Percentiles rank a stretch among this genome's conserved stretches.
Evolutionary conservation across 1,140 invertebrate genomes (phyloP).

Genomic region (Probaryconus sp.): DNA sequence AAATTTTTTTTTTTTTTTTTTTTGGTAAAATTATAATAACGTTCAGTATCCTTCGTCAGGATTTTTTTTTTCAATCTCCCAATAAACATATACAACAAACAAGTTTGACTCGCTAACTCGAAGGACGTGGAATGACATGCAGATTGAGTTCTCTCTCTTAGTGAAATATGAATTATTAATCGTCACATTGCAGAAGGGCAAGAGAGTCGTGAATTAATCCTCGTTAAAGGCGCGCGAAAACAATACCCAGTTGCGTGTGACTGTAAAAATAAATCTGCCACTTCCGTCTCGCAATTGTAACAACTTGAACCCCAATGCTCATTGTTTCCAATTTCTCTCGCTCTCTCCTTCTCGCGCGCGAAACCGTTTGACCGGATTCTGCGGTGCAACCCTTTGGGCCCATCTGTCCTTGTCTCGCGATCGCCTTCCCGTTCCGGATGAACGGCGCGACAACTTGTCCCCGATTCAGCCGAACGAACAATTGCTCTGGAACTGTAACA

Average conservation of each 20-base stretch:
- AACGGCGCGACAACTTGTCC: constrained; percentile 39
- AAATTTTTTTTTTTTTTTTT: no score
- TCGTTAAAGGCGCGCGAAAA: constrained; percentile 63
- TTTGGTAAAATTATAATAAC: no score
- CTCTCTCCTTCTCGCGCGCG: constrained; percentile 55
- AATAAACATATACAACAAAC: constrained; percentile 4
- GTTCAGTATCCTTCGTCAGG: no score
- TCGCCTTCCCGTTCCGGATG: constrained; percentile 4
- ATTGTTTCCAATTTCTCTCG: constrained; percentile 67
- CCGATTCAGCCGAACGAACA: constrained; percentile 47
- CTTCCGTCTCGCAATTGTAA: constrained; percentile 65
- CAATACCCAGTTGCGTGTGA: constrained; percentile 62
- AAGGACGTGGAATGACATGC: constrained; percentile 8
- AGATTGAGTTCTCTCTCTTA: constrained; percentile 27
- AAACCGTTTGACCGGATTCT: constrained; percentile 70
- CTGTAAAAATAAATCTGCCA: constrained; percentile 67
- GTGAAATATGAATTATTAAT: constrained; percentile 43
- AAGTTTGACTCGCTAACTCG: constrained; percentile 12
- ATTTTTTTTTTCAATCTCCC: background rate
- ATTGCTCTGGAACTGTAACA: constrained; percentile 48
- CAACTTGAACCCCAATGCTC: constrained; percentile 65
- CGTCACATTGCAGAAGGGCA: constrained; percentile 1
- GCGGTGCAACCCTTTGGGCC: constrained; percentile 61
- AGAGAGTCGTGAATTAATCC: constrained; percentile 31
- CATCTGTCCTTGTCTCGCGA: constrained; percentile 40